These are phyloP conservation scores for Leptodactylus fuscus DNA, from an alignment of 2,113 vertebrate genomes.

Conservation along the genomic window DNA sequence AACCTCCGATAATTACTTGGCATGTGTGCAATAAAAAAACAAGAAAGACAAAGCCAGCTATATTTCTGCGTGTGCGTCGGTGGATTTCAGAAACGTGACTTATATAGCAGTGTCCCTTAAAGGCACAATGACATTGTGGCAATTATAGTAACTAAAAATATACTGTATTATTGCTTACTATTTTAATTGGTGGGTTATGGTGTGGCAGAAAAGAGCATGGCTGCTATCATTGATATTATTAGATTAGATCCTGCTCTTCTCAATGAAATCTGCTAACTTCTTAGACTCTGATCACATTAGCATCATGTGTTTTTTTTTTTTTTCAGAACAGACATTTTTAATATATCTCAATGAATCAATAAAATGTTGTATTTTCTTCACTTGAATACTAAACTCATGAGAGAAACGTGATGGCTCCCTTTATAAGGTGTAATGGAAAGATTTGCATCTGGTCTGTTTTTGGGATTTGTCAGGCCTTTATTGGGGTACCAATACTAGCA, in stretches of 20 bases:
- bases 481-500: not conserved
- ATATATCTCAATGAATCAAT: not conserved
- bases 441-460: too few relatives aligned
- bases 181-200: not conserved
- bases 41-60: slow-evolving; percentile 34
- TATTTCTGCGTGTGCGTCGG: not conserved
- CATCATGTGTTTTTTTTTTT: not conserved
- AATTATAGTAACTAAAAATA: too few relatives aligned
- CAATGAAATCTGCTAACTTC: not conserved
- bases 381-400: not conserved
- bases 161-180: too few relatives aligned
- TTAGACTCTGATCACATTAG: not conserved
- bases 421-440: too few relatives aligned
- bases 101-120: not conserved
- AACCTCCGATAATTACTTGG: slow-evolving; percentile 50
- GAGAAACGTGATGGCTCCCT: not conserved
- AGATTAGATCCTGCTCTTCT: not conserved
- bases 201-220: not conserved
- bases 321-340: too few relatives aligned
- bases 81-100: not conserved
- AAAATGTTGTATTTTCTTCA: not conserved
- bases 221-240: too few relatives aligned
- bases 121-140: not conserved
- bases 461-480: not conserved
- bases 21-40: not conserved